Base-by-base conservation (phyloP, 2,888 invertebrate genomes). In the Drosophila hawaiiensis region DNA sequence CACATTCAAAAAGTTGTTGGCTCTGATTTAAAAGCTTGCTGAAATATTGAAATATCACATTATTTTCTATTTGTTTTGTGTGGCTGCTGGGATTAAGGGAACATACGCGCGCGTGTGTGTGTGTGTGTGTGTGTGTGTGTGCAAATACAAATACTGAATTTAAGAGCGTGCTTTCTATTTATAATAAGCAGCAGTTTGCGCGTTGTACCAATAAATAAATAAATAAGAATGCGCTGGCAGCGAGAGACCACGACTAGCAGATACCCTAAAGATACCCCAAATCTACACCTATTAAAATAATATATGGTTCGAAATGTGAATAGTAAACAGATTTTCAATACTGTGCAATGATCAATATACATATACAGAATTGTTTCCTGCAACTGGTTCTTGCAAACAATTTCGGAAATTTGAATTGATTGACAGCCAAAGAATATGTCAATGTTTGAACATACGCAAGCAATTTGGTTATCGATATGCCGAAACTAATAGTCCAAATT, bases 191-290 rank as follows among this genome's bases (percentile, higher is more conserved):
- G 37, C 31, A 54, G 31, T 47, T 61, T 54, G 53, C 33, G 35
- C 67, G 9, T 47, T 53, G 41, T n/a, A 31, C 50, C 14, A n/a
- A 59, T 53, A 25, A 68, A n/a, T 28, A 47, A 53, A 68, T 60
- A 35, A n/a, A 12, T 35, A 33, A 22, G 7, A 43, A 6, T 16
- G 14, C 16, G 2, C 2, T 4, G 14, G 16, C 4, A 16, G 9
- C 4, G 4, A 2, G 25, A 4, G 25, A 47, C 9, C 25, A 4
- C 47, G 47, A 47, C 47, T 25, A 9, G 16, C 4, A 25, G 25
- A 25, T 47, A 25, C 47, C 9, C 25, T 16, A 9, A 1, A 9
- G 4, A 28, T 28, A 28, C 28, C 22, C 14, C 4, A 7, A 22
- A 14, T 4, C 14, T 16, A 22, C 7, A 47, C 7, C 16, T 16